Conservation (phyloP, 2,888 invertebrate species). For the Temnothorax rugatulus region DNA sequence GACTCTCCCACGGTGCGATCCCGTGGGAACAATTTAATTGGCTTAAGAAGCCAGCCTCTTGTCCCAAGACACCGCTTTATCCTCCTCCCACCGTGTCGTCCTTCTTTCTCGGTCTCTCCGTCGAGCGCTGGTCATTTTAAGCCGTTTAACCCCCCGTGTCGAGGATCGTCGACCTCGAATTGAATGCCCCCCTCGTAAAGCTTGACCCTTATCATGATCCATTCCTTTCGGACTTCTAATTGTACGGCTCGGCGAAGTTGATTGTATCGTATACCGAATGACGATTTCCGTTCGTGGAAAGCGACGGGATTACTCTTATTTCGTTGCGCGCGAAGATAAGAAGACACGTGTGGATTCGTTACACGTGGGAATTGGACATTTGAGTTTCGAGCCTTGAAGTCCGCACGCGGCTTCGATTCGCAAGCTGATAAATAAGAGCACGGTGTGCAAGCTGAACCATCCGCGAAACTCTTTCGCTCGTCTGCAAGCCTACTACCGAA, state of each 20-base stretch:
- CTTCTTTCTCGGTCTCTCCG: constrained; percentile 31
- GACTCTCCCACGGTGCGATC: constrained; percentile 84
- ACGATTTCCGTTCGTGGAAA: constrained; percentile 14
- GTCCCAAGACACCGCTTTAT: constrained; percentile 63
- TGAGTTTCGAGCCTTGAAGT: background rate
- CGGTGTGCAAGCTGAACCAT: constrained; percentile 1
- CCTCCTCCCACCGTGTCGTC: constrained; percentile 45
- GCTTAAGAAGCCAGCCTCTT: constrained; percentile 72
- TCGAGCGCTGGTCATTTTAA: constrained; percentile 56
- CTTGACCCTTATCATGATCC: constrained; percentile 70
- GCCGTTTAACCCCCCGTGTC: constrained; percentile 70
- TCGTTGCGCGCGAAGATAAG: no score
- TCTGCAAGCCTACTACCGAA: constrained; percentile 81
- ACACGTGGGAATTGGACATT: background rate
- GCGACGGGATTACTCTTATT: background rate
- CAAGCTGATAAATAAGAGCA: constrained; percentile 19
- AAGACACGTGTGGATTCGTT: background rate
- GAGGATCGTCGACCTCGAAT: constrained; percentile 69
- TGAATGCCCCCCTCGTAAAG: constrained; percentile 64
- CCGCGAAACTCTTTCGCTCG: constrained; percentile 75
- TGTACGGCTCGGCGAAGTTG: constrained; percentile 43
- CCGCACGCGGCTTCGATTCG: background rate
- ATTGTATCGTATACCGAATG: constrained; percentile 38
- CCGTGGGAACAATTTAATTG: constrained; percentile 85
- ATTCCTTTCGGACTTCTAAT: constrained; percentile 55